These are phyloP conservation scores for Linepithema humile DNA, from an alignment of 1,140 invertebrate species.

Conservation along the genomic window DNA sequence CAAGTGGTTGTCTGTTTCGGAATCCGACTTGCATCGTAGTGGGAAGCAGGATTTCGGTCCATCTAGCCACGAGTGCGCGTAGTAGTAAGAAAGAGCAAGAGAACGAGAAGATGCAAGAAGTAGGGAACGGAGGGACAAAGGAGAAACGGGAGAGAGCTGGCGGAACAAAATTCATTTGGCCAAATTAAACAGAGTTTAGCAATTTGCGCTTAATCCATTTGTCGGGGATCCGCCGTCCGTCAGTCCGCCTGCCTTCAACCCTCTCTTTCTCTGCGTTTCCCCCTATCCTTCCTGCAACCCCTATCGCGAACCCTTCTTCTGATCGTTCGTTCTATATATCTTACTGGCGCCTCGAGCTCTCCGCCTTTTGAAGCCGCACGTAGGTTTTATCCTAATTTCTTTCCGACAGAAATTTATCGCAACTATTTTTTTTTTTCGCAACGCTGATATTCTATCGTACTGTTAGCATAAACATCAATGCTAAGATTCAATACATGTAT, in stretches of 20 bases:
- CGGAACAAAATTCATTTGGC: constrained; percentile 81
- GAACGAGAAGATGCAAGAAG: neutral
- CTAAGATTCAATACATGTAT: neutral
- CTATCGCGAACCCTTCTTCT: constrained; percentile 37
- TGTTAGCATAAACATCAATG: neutral
- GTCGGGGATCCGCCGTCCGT: constrained; percentile 75
- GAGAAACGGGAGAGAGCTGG: constrained; percentile 44
- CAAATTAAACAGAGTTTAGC: constrained; percentile 82
- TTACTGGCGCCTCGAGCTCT: constrained; percentile 17
- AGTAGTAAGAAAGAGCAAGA: constrained; percentile 28
- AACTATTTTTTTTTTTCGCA: neutral
- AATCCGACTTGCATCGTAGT: neutral
- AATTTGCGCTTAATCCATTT: constrained; percentile 82
- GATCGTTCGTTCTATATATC: constrained; percentile 10
- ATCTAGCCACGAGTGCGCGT: neutral
- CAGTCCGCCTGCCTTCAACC: constrained; percentile 29
- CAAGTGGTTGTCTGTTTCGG: neutral
- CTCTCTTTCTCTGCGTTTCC: constrained; percentile 7
- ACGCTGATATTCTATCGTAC: neutral
- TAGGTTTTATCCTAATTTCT: constrained; percentile 21
- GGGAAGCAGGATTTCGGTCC: constrained; percentile 63
- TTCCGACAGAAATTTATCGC: neutral
- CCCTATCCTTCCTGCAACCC: neutral
- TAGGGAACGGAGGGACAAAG: neutral
- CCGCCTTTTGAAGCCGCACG: constrained; percentile 14